Evolutionary conservation across 2,113 vertebrate species (phyloP), one percentile per base, ranked within the genome.

Genomic region (Willisornis vidua): DNA sequence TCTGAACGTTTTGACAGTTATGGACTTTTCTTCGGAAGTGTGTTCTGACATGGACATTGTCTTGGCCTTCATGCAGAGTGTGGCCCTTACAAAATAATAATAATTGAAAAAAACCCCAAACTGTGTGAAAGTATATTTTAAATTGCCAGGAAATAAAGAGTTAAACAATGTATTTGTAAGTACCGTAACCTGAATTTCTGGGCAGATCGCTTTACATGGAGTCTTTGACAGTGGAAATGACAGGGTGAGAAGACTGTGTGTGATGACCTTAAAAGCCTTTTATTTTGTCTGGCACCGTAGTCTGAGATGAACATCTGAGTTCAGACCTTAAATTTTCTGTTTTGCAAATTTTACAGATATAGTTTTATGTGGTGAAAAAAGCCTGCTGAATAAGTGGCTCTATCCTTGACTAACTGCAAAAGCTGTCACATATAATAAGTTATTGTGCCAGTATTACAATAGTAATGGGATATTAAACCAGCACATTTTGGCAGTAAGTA

Each of bases 401-500:
- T 87, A 24, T 93, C 85, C 79, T 88, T 95, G 88, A 80, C 74
- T 87, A 72, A 82, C 79, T 82, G 81, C 85, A 61, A 67, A 70
- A 49, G 58, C 75, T 85, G 91, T 94, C 88, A 48, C 58, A 3
- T 41, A 55, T 68, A 87, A 85, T 93, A 94, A 78, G 79, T 75
- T 75, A 70, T 87, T 95, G 93, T 96, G 89, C 35, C 62, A 63
- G 89, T 85, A 46, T 87, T 94, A 92, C 79, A 92, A 90, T 82
- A 74, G 89, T 89, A 95, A 97, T 81, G 79, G 77, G 95, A 88
- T 88, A 75, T 95, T 90, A 95, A 95, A 87, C 48, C 54, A 87
- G 67, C 68, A 17, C 75, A 25, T 80, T 90, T 93, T 94, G 96
- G 96, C 78, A 92, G 41, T 89, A 90, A 70, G 81, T 83, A 76